Base-by-base conservation (phyloP, 2,888 invertebrate genomes). In the Cheilosia vernalis region DNA sequence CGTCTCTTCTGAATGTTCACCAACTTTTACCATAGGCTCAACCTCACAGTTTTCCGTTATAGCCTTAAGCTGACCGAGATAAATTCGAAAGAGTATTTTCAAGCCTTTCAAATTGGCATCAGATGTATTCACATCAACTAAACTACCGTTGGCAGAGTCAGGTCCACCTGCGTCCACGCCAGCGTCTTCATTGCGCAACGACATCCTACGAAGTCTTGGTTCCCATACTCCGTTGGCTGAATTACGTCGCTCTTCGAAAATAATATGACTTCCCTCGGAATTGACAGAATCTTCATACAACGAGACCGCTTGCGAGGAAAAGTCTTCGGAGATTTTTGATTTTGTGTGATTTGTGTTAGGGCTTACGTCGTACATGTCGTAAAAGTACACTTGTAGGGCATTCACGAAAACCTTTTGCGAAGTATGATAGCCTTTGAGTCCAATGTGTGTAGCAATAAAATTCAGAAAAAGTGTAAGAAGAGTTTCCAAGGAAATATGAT, bases 391-490 rank as follows among this genome's bases (percentile, higher is more conserved):
- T 88, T 94, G 93, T 37, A 94, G 89, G 1, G 93, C 92, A 88
- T 92, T 92, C 49, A 93, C 93, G 55, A 94, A 91, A 0, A 94
- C 93, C 87, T 90, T 90, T 79, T 87, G 93, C 77, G 89, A 93
- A 84, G 88, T 93, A 90, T 88, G 92, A 89, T 90, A 93, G 89
- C 89, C 93, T 89, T 90, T 93, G 92, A 89, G 93, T 88, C 95
- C 95, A 40, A 95, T 94, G 88, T 94, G 93, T n/a, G 94, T 94
- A 5, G 95, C 95, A 77, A 95, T 91, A 89, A 94, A 95, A 81
- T 95, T 95, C 74, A 95, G 89, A 88, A 95, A 95, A 13, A 95
- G 92, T 92, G 95, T 92, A 6, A 93, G 89, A 80, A 92, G 87
- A 19, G 89, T 89, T 30, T 92, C 91, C 72, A 92, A 87, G 6